Base-by-base conservation (phyloP, 1,140 invertebrate species). In the Drosophila dunni region DNA sequence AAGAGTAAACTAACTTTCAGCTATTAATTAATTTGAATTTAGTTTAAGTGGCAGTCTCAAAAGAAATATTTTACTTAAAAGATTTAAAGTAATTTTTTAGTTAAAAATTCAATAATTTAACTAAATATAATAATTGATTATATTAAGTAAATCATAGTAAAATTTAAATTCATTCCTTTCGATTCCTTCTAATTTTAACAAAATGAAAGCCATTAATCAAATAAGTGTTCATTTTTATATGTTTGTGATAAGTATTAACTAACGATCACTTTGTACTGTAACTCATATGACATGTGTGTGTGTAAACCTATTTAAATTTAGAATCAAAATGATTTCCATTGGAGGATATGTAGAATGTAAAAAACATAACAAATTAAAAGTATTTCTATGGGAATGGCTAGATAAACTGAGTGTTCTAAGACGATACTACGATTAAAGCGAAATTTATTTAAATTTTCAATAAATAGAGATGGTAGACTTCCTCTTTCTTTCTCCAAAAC, bases 201-300 rank as follows among this genome's bases (percentile, higher is more conserved):
- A 46, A 17, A n/a, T 56, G 0, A 40, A 40, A 56, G 34, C 17
- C 44, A 53, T 42, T 42, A 63, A 44, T 42, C 60, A 61, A 75
- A 58, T 64, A 78, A 82, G 80, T 82, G 80, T 82, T 80, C 64
- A 83, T 83, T 84, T 34, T 62, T 84, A 72, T 77, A 66, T 81
- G 75, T 82, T 88, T 79, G 83, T 88, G 83, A 86, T 82, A 86
- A 65, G 66, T 48, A 82, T 79, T 71, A 60, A 46, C 54, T 65
- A 63, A 33, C 50, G 15, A 33, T 36, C 57, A 44, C 62, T 46
- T 33, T 7, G 15, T 15, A 72, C 36, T 54, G 50, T 38, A 64
- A 13, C 17, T 46, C 44, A 46, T 17, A 46, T 46, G 6, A 46
- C 15, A 20, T 20, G 20, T 50, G 15, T 34, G 9, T 46, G 33